phyloP scores from a whole-genome alignment of 2,888 invertebrate species.

The Terebella lapidaria region DNA sequence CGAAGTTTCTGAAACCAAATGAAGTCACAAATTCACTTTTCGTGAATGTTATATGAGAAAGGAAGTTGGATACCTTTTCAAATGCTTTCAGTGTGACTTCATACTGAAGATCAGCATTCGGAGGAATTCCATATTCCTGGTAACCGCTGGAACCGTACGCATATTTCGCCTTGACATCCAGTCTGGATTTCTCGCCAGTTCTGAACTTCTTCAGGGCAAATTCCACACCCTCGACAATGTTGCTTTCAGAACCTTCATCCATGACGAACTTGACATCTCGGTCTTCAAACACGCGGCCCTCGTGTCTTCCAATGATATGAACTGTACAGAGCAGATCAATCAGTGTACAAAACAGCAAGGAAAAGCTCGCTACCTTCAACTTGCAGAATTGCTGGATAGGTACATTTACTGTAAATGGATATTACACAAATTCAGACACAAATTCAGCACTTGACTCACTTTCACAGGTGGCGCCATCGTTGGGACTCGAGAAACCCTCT shows the following conservation, averaged over 20 bases:
- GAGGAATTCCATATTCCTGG: conserved; percentile 68
- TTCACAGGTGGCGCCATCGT: conserved; percentile 77
- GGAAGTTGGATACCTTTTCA: conserved; percentile 75
- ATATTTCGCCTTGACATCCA: conserved; percentile 66
- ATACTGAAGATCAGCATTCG: conserved; percentile 66
- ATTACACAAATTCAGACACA: too few relatives aligned
- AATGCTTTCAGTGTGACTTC: conserved; percentile 75
- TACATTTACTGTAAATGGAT: too few relatives aligned
- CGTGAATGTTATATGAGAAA: too few relatives aligned
- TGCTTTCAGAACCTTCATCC: conserved; percentile 76
- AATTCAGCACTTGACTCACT: too few relatives aligned
- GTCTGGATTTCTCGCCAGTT: conserved; percentile 68
- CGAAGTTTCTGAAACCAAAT: too few relatives aligned
- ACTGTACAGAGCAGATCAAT: conserved; percentile 60
- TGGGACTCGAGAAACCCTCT: conserved; percentile 68
- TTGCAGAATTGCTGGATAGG: too few relatives aligned
- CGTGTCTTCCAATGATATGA: conserved; percentile 66
- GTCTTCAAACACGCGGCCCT: conserved; percentile 70
- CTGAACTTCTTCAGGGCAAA: conserved; percentile 65
- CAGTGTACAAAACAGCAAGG: background rate
- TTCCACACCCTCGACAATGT: conserved; percentile 68
- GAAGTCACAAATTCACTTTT: too few relatives aligned
- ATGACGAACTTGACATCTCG: conserved; percentile 75
- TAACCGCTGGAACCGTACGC: conserved; percentile 74
- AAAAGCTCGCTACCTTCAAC: too few relatives aligned